Conservation (phyloP, 2,797 vertebrate species). For the Tiaroga cobitis region DNA sequence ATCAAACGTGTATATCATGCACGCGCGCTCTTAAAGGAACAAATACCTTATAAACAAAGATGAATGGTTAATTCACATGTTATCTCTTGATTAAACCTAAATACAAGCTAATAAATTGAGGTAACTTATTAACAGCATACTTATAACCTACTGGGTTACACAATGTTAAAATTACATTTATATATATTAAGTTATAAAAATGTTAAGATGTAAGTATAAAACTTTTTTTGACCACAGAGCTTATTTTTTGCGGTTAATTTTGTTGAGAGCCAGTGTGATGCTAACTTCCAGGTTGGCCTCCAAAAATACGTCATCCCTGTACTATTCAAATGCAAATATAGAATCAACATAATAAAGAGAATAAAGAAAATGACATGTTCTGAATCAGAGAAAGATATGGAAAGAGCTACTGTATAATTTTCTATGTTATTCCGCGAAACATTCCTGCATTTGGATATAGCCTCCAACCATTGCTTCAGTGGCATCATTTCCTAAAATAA, state of each 20-base stretch:
- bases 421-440: not conserved
- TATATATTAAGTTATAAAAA: no score
- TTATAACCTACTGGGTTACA: no score
- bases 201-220: no score
- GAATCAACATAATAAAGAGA: not conserved
- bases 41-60: no score
- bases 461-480: not conserved
- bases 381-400: not conserved
- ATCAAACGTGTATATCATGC: no score
- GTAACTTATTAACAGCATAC: no score
- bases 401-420: slow-evolving; percentile 1
- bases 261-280: not conserved
- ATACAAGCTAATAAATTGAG: no score
- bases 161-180: no score
- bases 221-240: not conserved
- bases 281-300: not conserved
- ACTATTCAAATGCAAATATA: not conserved
- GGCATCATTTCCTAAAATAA: not conserved
- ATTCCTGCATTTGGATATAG: not conserved
- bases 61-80: no score
- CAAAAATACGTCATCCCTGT: not conserved
- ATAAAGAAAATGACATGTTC: not conserved
- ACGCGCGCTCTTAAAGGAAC: no score
- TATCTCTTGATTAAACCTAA: no score
- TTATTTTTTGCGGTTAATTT: not conserved